These are phyloP conservation scores for Chrysolophus pictus DNA, from an alignment of 2,797 vertebrate species.

Conservation along the genomic window DNA sequence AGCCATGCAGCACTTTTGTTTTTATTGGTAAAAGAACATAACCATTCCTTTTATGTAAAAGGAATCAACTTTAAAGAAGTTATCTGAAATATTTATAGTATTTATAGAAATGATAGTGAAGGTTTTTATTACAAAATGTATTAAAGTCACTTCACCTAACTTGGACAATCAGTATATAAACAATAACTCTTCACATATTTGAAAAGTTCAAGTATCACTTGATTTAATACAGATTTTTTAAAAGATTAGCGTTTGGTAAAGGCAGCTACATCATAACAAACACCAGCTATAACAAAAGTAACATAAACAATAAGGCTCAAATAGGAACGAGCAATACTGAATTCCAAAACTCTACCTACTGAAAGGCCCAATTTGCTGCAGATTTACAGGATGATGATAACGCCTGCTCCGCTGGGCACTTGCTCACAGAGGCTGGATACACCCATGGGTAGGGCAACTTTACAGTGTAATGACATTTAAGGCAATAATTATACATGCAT, in stretches of 20 bases:
- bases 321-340: background rate
- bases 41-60: background rate
- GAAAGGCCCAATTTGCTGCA: slow-evolving; percentile 3
- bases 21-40: background rate
- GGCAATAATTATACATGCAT: background rate
- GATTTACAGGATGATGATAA: background rate
- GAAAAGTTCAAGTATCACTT: background rate
- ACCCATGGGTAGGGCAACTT: slow-evolving; percentile 56
- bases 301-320: background rate
- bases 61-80: background rate
- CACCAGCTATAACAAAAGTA: background rate
- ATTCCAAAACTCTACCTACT: background rate
- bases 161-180: background rate
- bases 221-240: background rate
- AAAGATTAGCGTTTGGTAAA: background rate
- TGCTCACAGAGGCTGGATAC: slow-evolving; percentile 11
- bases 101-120: background rate
- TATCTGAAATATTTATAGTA: background rate
- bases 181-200: background rate
- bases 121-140: background rate
- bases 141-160: background rate
- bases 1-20: background rate
- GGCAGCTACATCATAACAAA: background rate
- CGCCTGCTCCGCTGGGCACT: slow-evolving; percentile 1
- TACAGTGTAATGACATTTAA: slow-evolving; percentile 17